These are phyloP conservation scores for Hartigia nigra DNA, from an alignment of 2,888 invertebrate species.

Conservation along the genomic window DNA sequence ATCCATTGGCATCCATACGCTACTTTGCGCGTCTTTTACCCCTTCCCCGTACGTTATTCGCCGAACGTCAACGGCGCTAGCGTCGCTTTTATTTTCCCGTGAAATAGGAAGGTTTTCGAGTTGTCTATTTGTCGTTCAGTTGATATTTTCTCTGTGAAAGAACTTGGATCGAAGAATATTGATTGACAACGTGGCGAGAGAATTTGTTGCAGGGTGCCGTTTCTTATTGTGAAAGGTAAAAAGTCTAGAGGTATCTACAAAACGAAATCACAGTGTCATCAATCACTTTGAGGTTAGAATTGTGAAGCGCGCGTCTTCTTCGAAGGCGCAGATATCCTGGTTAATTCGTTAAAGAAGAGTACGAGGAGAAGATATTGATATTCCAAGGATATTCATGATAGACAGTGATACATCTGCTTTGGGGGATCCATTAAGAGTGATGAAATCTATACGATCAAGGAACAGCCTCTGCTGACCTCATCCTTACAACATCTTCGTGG, in stretches of 20 bases:
- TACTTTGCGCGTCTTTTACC: background rate
- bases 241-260: background rate
- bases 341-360: background rate
- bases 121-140: background rate
- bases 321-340: background rate
- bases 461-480: constrained; percentile 3
- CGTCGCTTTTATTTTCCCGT: background rate
- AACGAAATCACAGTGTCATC: background rate
- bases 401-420: background rate
- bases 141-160: background rate
- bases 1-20: background rate
- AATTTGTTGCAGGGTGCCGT: background rate
- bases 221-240: background rate
- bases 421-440: background rate
- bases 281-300: background rate
- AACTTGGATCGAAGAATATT: background rate
- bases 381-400: background rate
- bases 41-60: background rate
- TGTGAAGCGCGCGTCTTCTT: background rate
- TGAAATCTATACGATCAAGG: background rate
- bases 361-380: background rate
- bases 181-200: background rate
- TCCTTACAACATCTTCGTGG: constrained; percentile 32
- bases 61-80: background rate
- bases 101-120: background rate